Evolutionary conservation across 1,140 invertebrate genomes (phyloP), one percentile per base, ranked within the genome.

Genomic region (Drosophila rufa): DNA sequence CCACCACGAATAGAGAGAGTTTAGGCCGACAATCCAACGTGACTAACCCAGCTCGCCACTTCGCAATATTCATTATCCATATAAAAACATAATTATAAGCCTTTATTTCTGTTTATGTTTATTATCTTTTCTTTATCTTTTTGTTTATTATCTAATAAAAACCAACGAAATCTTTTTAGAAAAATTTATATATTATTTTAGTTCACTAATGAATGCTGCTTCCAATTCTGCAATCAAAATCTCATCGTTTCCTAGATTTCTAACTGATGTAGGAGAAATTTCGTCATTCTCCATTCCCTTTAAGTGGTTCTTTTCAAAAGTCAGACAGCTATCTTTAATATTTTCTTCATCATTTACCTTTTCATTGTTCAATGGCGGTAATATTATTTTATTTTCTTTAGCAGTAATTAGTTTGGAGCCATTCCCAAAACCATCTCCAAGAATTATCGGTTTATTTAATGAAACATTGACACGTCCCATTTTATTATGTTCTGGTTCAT

Each of bases 211-310:
- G 51, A 82, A 82, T 46, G 50, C 45, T 42, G 81, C 70, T 46
- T 84, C 70, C 9, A 82, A 42, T 48, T 82, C 81, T 19, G 76
- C 80, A 46, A 82, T 46, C 60, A 82, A 22, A 62, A 45, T 45
- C 38, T 82, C 59, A 33, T 82, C 76, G 30, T 66, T 38, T 19
- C 14, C 56, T 25, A 22, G n/a, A 9, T 59, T 51, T 17, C 0
- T 25, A 8, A 11, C 25, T 22, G n/a, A 27, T 38, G 15, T 43
- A 7, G n/a, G 6, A 40, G 9, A 38, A 7, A 25, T 42, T 4
- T 50, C 8, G 38, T 43, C 8, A 15, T 15, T 38, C 14, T 55
- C 30, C 5, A 38, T n/a, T n/a, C 0, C 15, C 5, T 58, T 33
- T 6, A 25, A 3, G 5, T n/a, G 38, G 12, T 40, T 17, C 2